Evolutionary conservation across 2,113 vertebrate genomes (phyloP).

Genomic region (Ifrita kowaldi): DNA sequence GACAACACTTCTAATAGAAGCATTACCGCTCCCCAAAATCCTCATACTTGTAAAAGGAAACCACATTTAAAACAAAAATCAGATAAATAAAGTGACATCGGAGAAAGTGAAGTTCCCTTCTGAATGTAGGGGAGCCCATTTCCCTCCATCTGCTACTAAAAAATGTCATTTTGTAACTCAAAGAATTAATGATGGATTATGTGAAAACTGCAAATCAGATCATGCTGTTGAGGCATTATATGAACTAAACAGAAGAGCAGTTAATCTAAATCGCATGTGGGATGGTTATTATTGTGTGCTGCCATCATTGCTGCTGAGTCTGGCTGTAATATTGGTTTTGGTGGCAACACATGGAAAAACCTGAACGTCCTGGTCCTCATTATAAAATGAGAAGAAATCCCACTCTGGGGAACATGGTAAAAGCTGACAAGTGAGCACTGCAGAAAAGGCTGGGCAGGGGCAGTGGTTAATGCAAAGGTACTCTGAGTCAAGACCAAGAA

Average conservation of each 20-base stretch:
- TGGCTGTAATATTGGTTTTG: neutral
- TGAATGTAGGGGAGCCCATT: neutral
- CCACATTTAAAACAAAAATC: neutral
- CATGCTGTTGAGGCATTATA: neutral
- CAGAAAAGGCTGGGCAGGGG: neutral
- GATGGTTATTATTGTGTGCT: neutral
- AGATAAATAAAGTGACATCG: neutral
- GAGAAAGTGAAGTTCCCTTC: neutral
- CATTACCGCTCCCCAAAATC: neutral
- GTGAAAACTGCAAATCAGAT: constrained; percentile 11
- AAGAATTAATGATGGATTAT: neutral
- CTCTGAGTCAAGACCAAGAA: neutral
- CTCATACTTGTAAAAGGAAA: neutral
- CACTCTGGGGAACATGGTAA: neutral
- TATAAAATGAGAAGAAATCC: neutral
- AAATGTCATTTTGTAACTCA: neutral
- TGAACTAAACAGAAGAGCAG: neutral
- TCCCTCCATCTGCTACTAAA: neutral
- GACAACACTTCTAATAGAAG: constrained; percentile 2
- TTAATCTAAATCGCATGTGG: neutral
- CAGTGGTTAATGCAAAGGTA: neutral
- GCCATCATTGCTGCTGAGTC: neutral
- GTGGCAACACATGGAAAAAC: neutral
- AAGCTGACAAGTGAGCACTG: neutral
- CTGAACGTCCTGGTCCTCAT: neutral